A percentile compares a stretch with the other conserved stretches of the same genome.
Conservation (phyloP, 1,140 invertebrate genomes). For the Physella acuta region DNA sequence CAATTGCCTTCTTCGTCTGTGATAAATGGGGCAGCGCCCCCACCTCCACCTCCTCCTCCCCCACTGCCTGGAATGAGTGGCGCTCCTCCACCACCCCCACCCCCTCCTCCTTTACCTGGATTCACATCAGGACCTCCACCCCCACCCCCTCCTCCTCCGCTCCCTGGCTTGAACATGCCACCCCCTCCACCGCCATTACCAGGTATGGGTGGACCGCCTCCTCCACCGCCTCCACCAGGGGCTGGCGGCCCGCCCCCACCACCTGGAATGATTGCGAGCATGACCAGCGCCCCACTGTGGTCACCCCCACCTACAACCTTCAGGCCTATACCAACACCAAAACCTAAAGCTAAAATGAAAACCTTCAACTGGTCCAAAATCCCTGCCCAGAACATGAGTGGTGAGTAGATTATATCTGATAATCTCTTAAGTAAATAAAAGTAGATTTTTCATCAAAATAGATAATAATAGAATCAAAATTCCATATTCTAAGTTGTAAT, state of each 20-base stretch:
- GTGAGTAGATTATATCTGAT: conserved; percentile 30
- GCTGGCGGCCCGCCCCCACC: conserved; percentile 7
- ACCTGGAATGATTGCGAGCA: not conserved
- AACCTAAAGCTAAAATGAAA: conserved; percentile 56
- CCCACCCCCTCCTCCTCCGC: conserved; percentile 25
- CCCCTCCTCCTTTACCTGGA: conserved; percentile 9
- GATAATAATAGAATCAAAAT: not conserved
- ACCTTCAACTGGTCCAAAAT: conserved; percentile 58
- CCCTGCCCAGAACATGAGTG: conserved; percentile 41
- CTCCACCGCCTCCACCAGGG: conserved; percentile 29
- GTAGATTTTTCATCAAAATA: not conserved
- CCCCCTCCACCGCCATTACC: conserved; percentile 33
- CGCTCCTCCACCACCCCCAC: conserved; percentile 35
- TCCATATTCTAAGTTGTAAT: conserved; percentile 72
- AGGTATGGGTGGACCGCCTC: conserved; percentile 11
- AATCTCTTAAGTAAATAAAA: not conserved
- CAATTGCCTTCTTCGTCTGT: conserved; percentile 12
- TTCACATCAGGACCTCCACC: conserved; percentile 8
- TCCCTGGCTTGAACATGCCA: not conserved
- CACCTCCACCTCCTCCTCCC: conserved; percentile 39
- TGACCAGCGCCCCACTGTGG: conserved; percentile 22
- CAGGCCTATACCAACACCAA: conserved; percentile 40
- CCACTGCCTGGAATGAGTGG: too few species aligned
- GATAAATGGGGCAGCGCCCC: conserved; percentile 30
- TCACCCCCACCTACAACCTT: conserved; percentile 9